These are phyloP conservation scores for Bergia sp. DNA, from an alignment of 92 coral and sea anemone genomes.

Conservation along the genomic window DNA sequence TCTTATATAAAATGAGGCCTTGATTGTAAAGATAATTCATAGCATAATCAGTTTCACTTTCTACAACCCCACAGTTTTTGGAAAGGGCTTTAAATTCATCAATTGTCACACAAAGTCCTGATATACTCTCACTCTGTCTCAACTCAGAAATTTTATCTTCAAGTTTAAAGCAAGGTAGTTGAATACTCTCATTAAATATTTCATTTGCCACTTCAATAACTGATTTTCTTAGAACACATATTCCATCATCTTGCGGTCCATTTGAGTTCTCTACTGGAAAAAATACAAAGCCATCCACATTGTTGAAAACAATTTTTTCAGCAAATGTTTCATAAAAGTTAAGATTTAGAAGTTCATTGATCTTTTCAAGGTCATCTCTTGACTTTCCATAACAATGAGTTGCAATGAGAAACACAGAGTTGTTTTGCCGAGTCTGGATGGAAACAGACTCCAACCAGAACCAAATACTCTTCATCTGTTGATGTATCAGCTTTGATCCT, in stretches of 20 bases:
- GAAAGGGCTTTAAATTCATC: slow-evolving; percentile 24
- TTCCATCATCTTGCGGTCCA: slow-evolving; percentile 33
- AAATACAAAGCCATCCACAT: slow-evolving; percentile 16
- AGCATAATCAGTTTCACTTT: neutral
- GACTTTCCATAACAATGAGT: slow-evolving; percentile 49
- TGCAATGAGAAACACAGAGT: slow-evolving; percentile 49
- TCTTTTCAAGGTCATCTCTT: neutral
- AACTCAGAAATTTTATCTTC: slow-evolving; percentile 46
- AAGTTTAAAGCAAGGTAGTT: slow-evolving; percentile 54
- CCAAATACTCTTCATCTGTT: slow-evolving; percentile 23
- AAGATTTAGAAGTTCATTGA: slow-evolving; percentile 16
- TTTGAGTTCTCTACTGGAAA: slow-evolving; percentile 62
- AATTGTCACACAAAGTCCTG: slow-evolving; percentile 32
- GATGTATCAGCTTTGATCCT: neutral
- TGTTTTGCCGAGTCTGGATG: slow-evolving; percentile 22
- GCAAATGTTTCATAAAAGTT: slow-evolving; percentile 32
- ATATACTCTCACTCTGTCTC: neutral
- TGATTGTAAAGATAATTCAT: slow-evolving; percentile 52
- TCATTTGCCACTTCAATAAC: neutral
- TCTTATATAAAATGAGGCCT: slow-evolving; percentile 52
- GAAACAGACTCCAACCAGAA: slow-evolving; percentile 62
- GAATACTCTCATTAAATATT: slow-evolving; percentile 20
- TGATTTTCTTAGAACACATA: slow-evolving; percentile 41
- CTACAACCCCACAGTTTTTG: neutral
- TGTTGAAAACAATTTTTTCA: slow-evolving; percentile 41